Evolutionary conservation across 2,797 vertebrate species (phyloP).

Genomic region (Lutjanus argentimaculatus): DNA sequence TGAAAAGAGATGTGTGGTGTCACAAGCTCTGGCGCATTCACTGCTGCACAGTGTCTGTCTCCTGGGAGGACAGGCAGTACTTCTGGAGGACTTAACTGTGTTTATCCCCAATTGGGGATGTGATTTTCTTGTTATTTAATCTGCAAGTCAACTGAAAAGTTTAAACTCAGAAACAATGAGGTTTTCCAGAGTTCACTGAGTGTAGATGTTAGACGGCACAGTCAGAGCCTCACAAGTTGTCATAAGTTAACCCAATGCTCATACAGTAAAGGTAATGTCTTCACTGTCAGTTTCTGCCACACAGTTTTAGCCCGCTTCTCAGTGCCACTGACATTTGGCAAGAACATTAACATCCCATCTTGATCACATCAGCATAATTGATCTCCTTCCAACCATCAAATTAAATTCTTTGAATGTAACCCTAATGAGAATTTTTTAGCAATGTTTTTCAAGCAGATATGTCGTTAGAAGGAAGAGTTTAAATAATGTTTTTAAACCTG

Average conservation of each 20-base stretch:
- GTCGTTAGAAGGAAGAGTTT: background rate
- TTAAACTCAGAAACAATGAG: constrained; percentile 15
- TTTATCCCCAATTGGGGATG: constrained; percentile 51
- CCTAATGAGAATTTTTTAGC: background rate
- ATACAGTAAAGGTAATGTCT: background rate
- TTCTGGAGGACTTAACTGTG: constrained; percentile 61
- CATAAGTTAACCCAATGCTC: background rate
- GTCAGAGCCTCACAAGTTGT: background rate
- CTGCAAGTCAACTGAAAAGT: constrained; percentile 56
- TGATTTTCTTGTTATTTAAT: constrained; percentile 60
- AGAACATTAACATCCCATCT: background rate
- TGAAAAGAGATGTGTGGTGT: constrained; percentile 76
- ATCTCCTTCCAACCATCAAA: background rate
- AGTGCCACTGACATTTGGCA: constrained; percentile 6
- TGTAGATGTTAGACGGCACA: background rate
- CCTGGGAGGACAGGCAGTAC: constrained; percentile 47
- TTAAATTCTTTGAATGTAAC: background rate
- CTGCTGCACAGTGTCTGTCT: constrained; percentile 41
- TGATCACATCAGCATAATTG: constrained; percentile 4
- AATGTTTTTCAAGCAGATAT: background rate
- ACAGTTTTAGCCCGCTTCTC: background rate
- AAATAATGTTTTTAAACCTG: too few species aligned
- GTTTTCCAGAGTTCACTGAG: constrained; percentile 45
- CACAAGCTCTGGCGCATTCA: constrained; percentile 53
- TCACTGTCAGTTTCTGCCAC: background rate